Conservation (phyloP, 2,888 invertebrate genomes). For the Pogonocherus hispidulus region DNA sequence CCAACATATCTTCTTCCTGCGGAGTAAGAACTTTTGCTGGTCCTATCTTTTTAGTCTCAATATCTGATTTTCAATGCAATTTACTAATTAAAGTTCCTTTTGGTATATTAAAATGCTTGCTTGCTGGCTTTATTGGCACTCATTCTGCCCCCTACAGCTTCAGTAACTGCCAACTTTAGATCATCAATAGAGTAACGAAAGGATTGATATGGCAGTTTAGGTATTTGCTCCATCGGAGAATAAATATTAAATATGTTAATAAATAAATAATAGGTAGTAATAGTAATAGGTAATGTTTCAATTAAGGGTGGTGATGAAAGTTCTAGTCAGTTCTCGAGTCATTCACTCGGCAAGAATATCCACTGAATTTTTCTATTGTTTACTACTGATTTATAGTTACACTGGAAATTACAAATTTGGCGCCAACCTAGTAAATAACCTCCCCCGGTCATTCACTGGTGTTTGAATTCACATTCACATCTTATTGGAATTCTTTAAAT, state of each 20-base stretch:
- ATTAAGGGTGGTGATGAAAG: too few relatives aligned
- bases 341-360: too few relatives aligned
- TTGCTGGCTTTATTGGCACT: slow-evolving; percentile 12
- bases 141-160: slow-evolving; percentile 11
- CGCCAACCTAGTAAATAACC: not conserved
- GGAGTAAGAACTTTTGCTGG: not conserved
- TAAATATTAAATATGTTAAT: not conserved
- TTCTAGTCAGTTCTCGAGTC: too few relatives aligned
- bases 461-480: too few relatives aligned
- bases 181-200: not conserved
- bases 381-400: not conserved
- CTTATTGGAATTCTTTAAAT: not conserved
- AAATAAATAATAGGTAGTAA: not conserved
- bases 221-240: not conserved
- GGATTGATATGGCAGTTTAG: not conserved
- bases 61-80: not conserved
- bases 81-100: not conserved
- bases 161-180: not conserved
- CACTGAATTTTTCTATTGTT: not conserved
- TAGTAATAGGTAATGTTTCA: too few relatives aligned
- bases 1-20: slow-evolving; percentile 7
- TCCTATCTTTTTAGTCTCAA: not conserved
- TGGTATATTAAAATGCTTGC: not conserved
- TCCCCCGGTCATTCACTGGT: not conserved
- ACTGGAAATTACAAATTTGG: not conserved